Base-by-base conservation (phyloP, 1,140 invertebrate species). In the Psix sp. region DNA sequence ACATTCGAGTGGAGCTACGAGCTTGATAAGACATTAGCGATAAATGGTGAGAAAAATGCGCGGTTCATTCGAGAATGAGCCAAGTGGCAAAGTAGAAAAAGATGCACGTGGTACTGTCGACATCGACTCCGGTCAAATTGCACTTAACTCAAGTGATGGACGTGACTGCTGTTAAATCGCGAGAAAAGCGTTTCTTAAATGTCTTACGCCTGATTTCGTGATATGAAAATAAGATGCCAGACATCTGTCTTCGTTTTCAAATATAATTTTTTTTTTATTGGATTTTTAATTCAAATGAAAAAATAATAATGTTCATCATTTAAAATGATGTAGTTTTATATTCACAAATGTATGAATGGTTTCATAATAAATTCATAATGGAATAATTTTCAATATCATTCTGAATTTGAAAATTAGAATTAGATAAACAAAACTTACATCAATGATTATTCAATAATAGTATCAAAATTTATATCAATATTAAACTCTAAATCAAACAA, bases 41-140 rank as follows among this genome's bases (percentile, higher is more conserved):
- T 68, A 68, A 68, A 60, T 60, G 54, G 48, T 31, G 35, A 60
- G 54, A 70, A 60, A 60, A 70, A 59, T 59, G 46, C 54, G 9
- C 46, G 56, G 11, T 56, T 62, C 36, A 56, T 42, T 70, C 42
- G 48, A 43, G 18, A 70, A 48, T 70, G 48, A 70, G 48, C 16
- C 31, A 60, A 70, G 40, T 60, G 24, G 46, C 31, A 68, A 52
- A 59, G 48, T 39, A 33, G 54, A 70, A 70, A 60, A 52, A 70
- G 54, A 60, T 70, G 63, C 46, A 33, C 17, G 14, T 29, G 39
- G 31, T 16, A 52, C 38, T 36, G 20, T 42, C 18, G 35, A n/a
- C 29, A 48, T 29, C 46, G 24, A 54, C 24, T 60, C 18, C 18
- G 40, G 56, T 60, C 56, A 60, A 70, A 70, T 60, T 54, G 42